Evolutionary conservation across 1,140 invertebrate species (phyloP).

Genomic region (Octopus bimaculoides): DNA sequence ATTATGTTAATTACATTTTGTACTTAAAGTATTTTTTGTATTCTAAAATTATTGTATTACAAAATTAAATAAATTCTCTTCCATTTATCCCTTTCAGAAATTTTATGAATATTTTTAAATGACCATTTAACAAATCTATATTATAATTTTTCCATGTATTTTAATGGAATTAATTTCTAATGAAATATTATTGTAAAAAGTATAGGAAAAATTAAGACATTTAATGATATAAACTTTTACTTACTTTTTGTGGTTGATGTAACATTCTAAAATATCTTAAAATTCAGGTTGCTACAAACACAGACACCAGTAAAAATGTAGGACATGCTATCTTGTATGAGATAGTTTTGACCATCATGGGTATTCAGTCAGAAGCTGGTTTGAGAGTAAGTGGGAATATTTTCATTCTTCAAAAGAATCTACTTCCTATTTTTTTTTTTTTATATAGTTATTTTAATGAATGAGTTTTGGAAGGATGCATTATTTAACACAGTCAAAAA

Average conservation of each 20-base stretch:
- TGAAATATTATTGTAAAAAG: neutral
- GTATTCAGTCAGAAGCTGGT: constrained; percentile 55
- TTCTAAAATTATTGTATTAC: too few species aligned
- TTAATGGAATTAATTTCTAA: neutral
- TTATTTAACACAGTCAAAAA: too few species aligned
- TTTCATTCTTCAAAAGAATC: neutral
- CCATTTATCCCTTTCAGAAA: too few species aligned
- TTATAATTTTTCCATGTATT: neutral
- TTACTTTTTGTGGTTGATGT: neutral
- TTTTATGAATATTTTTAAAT: too few species aligned
- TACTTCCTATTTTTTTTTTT: too few species aligned
- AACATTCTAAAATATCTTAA: constrained; percentile 8
- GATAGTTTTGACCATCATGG: constrained; percentile 57
- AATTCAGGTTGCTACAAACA: constrained; percentile 63
- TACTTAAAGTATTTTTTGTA: too few species aligned
- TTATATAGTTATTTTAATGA: too few species aligned
- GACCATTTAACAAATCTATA: too few species aligned
- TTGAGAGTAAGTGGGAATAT: constrained; percentile 45
- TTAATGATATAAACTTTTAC: neutral
- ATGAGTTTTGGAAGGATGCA: too few species aligned
- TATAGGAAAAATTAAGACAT: neutral
- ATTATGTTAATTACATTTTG: too few species aligned
- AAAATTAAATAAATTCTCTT: too few species aligned
- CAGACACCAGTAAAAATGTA: constrained; percentile 58
- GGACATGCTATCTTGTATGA: constrained; percentile 58